Conservation (phyloP, 2,888 invertebrate genomes). For the Taphrorychus bicolor region DNA sequence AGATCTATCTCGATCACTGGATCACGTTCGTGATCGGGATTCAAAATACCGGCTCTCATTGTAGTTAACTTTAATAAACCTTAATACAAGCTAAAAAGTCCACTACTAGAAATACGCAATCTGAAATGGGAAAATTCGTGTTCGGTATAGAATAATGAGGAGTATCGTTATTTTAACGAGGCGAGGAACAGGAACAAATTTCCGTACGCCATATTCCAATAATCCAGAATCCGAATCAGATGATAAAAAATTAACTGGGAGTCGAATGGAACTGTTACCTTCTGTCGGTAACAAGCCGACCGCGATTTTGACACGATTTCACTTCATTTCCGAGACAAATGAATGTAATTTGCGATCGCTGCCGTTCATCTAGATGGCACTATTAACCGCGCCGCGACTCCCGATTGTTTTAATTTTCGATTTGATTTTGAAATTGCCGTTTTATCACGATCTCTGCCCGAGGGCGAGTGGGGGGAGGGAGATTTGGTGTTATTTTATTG, state of each 20-base stretch:
- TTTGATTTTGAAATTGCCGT: slow-evolving; percentile 33
- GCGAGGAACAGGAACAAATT: slow-evolving; percentile 8
- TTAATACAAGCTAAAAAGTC: too few species aligned
- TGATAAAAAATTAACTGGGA: slow-evolving; percentile 40
- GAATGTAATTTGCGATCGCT: slow-evolving; percentile 58
- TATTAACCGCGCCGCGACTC: slow-evolving; percentile 48
- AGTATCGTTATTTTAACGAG: slow-evolving; percentile 37
- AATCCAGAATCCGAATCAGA: slow-evolving; percentile 19
- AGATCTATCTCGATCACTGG: too few species aligned
- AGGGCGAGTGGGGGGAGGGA: too few species aligned
- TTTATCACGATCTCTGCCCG: slow-evolving; percentile 34
- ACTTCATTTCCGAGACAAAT: slow-evolving; percentile 62
- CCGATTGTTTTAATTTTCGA: slow-evolving; percentile 44
- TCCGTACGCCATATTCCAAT: slow-evolving; percentile 22
- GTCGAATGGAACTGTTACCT: slow-evolving; percentile 50
- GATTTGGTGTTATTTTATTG: too few species aligned
- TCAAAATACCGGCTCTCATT: too few species aligned
- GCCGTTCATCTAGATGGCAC: slow-evolving; percentile 29
- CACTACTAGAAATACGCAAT: too few species aligned
- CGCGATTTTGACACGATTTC: slow-evolving; percentile 59
- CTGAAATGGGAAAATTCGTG: not conserved
- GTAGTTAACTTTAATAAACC: too few species aligned
- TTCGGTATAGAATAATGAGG: slow-evolving; percentile 35
- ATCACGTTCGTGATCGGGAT: too few species aligned
- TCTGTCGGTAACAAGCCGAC: slow-evolving; percentile 56